phyloP scores from a whole-genome alignment of 1,140 invertebrate genomes.

The Drosophila bocki region DNA sequence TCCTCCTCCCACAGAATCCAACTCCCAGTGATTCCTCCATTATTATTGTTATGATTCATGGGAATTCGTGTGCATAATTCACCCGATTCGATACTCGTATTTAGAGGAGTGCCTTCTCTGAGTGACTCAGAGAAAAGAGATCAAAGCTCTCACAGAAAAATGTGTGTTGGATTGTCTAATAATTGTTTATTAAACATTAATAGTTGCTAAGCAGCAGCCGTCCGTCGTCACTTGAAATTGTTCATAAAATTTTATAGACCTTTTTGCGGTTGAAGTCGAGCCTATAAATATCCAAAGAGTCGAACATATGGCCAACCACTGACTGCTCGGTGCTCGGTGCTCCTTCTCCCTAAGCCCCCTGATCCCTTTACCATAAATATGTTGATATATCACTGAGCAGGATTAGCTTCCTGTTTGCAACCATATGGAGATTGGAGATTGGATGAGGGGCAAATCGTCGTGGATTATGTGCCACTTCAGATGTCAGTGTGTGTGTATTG shows the following conservation, averaged over 20 bases:
- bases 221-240: conserved; percentile 46
- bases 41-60: conserved; percentile 82
- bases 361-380: conserved; percentile 84
- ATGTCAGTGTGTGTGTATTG: background rate
- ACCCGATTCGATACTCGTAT: conserved; percentile 44
- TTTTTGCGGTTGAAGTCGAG: conserved; percentile 24
- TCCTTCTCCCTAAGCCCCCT: conserved; percentile 55
- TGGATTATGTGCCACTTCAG: conserved; percentile 59
- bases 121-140: conserved; percentile 42
- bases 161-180: conserved; percentile 68
- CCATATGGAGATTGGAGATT: conserved; percentile 71
- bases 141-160: conserved; percentile 29
- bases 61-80: conserved; percentile 72
- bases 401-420: conserved; percentile 79
- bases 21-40: background rate
- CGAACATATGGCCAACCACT: conserved; percentile 72
- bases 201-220: conserved; percentile 73
- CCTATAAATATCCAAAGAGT: conserved; percentile 36
- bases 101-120: conserved; percentile 31
- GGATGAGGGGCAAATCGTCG: background rate
- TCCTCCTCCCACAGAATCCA: conserved; percentile 24
- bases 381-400: conserved; percentile 83
- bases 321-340: conserved; percentile 16
- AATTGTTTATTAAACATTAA: conserved; percentile 84
- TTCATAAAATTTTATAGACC: conserved; percentile 70